A percentile compares a stretch with the other conserved stretches of the same genome.
Conservation (phyloP, 2,888 invertebrate species). For the Keiferia lycopersicella region DNA sequence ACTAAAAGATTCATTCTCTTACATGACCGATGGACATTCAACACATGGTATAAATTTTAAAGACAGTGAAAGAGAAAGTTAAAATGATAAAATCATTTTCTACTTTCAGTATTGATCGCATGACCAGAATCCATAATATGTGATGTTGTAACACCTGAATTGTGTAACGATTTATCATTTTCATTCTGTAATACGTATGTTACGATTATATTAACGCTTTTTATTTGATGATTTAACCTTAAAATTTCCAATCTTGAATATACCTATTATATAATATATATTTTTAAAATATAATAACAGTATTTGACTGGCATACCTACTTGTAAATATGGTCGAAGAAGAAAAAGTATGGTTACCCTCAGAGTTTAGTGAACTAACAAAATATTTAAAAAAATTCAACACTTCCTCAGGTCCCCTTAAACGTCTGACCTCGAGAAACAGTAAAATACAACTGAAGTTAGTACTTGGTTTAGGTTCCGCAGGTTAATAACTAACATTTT, state of each 20-base stretch:
- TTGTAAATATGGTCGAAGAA: too few relatives aligned
- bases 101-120: conserved; percentile 59
- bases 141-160: conserved; percentile 2
- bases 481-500: neutral
- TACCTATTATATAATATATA: too few relatives aligned
- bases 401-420: neutral
- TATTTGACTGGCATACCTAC: too few relatives aligned
- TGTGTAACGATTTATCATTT: neutral
- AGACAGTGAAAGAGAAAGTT: conserved; percentile 70
- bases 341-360: too few relatives aligned
- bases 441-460: neutral
- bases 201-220: neutral
- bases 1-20: conserved; percentile 62
- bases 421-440: neutral
- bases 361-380: too few relatives aligned
- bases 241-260: too few relatives aligned
- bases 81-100: conserved; percentile 54
- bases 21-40: conserved; percentile 54
- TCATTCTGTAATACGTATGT: neutral
- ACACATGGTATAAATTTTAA: conserved; percentile 79
- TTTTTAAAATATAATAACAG: too few relatives aligned
- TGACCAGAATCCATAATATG: conserved; percentile 42
- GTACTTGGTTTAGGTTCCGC: neutral
- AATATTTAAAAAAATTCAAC: too few relatives aligned
- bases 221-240: too few relatives aligned